Base-by-base conservation (phyloP, 1,140 invertebrate genomes). In the Drosophila pandora region DNA sequence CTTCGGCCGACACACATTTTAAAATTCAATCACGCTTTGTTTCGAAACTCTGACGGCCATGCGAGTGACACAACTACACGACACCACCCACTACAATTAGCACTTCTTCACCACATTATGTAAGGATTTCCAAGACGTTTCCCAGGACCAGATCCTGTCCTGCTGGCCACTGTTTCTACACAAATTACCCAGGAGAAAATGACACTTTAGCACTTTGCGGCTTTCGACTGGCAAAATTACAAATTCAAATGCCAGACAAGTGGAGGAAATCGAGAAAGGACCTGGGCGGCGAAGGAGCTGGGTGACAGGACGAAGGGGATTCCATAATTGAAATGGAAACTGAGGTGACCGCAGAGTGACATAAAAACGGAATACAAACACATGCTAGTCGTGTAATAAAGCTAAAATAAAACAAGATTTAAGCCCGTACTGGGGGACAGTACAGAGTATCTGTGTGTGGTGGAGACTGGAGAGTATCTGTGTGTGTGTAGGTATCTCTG, bases 241-340 rank as follows among this genome's bases (percentile, higher is more conserved):
- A 61, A 50, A 49, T 61, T 32, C 17, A 61, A 65, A 50, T 65
- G 41, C 41, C 3, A 21, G 41, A 43, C n/a, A 41, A 47, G 23
- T 37, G 0, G 2, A 25, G 32, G 22, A 59, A 52, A 37, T 59
- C 23, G 25, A 23, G 49, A 5, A 1, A 52, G 47, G 21, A 12
- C 25, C 17, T 10, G 32, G 32, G 9, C 25, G 7, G 25, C 25
- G 25, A 5, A 28, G 25, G 25, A 28, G 5, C 5, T n/a, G n/a
- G n/a, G n/a, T n/a, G n/a, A 34, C 1, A n/a, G 34, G 34, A 37
- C 34, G 34, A 37, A 37, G 10, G 34, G 32, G 34, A 3, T n/a
- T 3, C 34, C 63, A 54, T 37, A 37, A 23, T 28, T 43, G 32
- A 65, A 69, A 65, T 49, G 50, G 54, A 56, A 69, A 49, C 61